Base-by-base conservation (phyloP, 2,113 vertebrate species). In the Apodemus sylvaticus region DNA sequence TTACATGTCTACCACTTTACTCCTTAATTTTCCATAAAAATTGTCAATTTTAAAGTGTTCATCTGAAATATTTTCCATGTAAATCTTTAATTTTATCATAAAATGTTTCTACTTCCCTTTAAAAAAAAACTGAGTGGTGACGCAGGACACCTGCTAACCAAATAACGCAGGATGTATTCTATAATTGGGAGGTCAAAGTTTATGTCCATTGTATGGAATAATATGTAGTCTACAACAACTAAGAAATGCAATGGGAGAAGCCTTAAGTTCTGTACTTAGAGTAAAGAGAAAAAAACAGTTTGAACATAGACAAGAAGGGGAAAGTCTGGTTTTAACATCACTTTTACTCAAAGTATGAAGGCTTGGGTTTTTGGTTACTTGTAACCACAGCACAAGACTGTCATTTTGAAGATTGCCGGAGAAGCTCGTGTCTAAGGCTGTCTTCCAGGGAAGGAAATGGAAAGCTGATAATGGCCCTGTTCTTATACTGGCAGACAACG, bases 141-240 rank as follows among this genome's bases (percentile, higher is more conserved):
- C 31, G 68, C 9, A 91, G 66, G 82, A 74, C 8, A 55, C 76
- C 74, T 93, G 4, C 29, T 68, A 91, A 79, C 62, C 58, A 94
- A 91, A 60, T 90, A 60, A 60, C 7, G n/a, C 34, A 86, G 74
- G 29, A 51, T 24, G 53, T 14, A 71, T 51, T 16, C 39, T 36
- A 66, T 73, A 91, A 77, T 74, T 85, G 55, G 62, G 70, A 19
- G n/a, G 92, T 92, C 74, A 70, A 51, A 79, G 24, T 92, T 94
- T 93, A 89, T 93, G 94, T 94, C 31, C 22, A 82, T 86, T 90
- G 19, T 86, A 20, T 62, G 53, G 5, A 31, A 10, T 86, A 83
- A 68, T 77, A 68, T 73, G 58, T 39, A 42, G 34, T 62, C 31
- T 79, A 20, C 51, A 83, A 64, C 34, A 73, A 60, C 91, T 45